phyloP scores from a whole-genome alignment of 2,888 invertebrate genomes.

The Hypercompe scribonia region DNA sequence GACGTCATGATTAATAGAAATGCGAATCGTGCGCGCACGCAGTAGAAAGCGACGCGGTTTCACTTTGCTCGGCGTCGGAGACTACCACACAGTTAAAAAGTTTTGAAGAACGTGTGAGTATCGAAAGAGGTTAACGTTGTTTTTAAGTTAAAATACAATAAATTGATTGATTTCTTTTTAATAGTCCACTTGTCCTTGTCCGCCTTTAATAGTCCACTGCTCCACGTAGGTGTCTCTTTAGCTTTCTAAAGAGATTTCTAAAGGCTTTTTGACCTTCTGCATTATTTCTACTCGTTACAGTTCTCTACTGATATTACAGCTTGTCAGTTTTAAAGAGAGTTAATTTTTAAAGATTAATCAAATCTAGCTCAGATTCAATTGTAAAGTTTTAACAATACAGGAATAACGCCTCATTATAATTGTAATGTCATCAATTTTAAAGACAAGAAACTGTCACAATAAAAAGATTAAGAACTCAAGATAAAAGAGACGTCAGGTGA shows the following conservation, averaged over 20 bases:
- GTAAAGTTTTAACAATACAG: background rate
- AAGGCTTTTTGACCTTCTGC: too few relatives aligned
- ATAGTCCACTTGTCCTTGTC: too few relatives aligned
- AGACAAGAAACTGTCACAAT: background rate
- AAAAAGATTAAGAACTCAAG: background rate
- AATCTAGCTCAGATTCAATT: background rate
- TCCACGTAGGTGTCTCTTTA: too few relatives aligned
- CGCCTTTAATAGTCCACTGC: too few relatives aligned
- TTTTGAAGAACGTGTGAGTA: background rate
- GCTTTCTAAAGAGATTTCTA: too few relatives aligned
- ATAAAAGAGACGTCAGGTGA: background rate
- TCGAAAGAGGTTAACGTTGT: background rate
- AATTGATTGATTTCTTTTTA: too few relatives aligned
- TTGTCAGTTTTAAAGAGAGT: too few relatives aligned
- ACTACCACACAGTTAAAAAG: conserved; percentile 10
- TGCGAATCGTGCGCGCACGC: conserved; percentile 64
- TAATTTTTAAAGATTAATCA: background rate
- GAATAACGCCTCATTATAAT: background rate
- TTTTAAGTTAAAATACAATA: background rate
- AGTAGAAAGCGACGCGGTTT: conserved; percentile 70
- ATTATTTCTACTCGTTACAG: too few relatives aligned
- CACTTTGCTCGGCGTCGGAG: conserved; percentile 44
- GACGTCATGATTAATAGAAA: conserved; percentile 68
- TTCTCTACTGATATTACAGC: too few relatives aligned
- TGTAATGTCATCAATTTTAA: background rate